Percentiles rank a stretch among this genome's conserved stretches.
These are phyloP conservation scores for Conistra vaccinii DNA, from an alignment of 2,888 invertebrate genomes.

Conservation along the genomic window DNA sequence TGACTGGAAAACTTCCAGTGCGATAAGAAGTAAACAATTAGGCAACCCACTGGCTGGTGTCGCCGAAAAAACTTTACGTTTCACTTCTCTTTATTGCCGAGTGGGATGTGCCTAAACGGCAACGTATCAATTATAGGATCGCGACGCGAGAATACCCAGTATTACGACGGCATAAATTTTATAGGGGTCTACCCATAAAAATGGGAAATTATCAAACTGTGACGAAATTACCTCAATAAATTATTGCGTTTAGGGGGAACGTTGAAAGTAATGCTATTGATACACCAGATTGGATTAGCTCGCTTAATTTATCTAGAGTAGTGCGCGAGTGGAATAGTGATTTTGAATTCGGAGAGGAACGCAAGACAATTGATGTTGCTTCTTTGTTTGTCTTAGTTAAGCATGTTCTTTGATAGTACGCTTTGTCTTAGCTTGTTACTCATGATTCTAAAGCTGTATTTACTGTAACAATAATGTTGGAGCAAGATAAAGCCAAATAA, in stretches of 20 bases:
- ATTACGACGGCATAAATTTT: slow-evolving; percentile 79
- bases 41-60: slow-evolving; percentile 43
- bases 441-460: not conserved
- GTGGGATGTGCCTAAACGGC: slow-evolving; percentile 59
- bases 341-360: slow-evolving; percentile 32
- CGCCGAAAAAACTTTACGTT: slow-evolving; percentile 56
- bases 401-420: slow-evolving; percentile 34
- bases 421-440: slow-evolving; percentile 38
- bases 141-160: slow-evolving; percentile 67
- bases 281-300: slow-evolving; percentile 64
- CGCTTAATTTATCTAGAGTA: slow-evolving; percentile 62
- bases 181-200: slow-evolving; percentile 78
- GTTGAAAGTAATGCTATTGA: slow-evolving; percentile 66
- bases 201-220: slow-evolving; percentile 80
- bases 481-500: not conserved
- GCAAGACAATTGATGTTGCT: slow-evolving; percentile 56
- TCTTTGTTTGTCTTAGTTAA: slow-evolving; percentile 54
- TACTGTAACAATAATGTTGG: not conserved
- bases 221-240: slow-evolving; percentile 79
- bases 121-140: slow-evolving; percentile 78
- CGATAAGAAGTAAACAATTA: slow-evolving; percentile 65
- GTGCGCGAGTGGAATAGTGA: slow-evolving; percentile 62
- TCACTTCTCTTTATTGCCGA: slow-evolving; percentile 61
- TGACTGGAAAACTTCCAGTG: slow-evolving; percentile 55
- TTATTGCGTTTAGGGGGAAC: slow-evolving; percentile 72